Evolutionary conservation across 1,140 invertebrate genomes (phyloP).

Genomic region (Galleria mellonella): DNA sequence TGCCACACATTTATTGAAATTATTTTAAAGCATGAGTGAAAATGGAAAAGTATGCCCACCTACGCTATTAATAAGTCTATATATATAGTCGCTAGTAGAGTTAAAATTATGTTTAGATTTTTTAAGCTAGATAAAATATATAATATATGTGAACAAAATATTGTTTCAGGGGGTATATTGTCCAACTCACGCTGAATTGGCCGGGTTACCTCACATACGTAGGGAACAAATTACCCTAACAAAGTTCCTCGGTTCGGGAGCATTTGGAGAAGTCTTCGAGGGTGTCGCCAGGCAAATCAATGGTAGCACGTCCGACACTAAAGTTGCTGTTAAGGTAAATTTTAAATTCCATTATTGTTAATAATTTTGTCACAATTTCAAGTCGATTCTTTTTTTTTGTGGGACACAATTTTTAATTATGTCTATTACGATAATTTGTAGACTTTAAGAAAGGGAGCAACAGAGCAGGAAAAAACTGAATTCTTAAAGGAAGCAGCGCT

Average conservation of each 20-base stretch:
- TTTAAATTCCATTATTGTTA: neutral
- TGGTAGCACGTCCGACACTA: slow-evolving; percentile 73
- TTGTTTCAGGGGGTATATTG: slow-evolving; percentile 37
- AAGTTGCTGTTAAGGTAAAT: slow-evolving; percentile 89
- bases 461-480: slow-evolving; percentile 91
- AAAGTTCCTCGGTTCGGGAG: slow-evolving; percentile 94
- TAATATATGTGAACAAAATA: neutral
- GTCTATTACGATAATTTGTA: slow-evolving; percentile 58
- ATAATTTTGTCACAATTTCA: too few relatives aligned
- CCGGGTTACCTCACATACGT: slow-evolving; percentile 87
- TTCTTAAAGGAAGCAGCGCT: slow-evolving; percentile 97
- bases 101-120: too few relatives aligned
- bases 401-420: neutral
- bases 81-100: too few relatives aligned
- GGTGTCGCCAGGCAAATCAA: slow-evolving; percentile 83
- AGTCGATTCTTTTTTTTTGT: too few relatives aligned
- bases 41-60: too few relatives aligned
- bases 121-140: too few relatives aligned
- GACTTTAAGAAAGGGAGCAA: slow-evolving; percentile 95
- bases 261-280: slow-evolving; percentile 98
- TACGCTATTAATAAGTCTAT: too few relatives aligned
- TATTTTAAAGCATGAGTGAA: too few relatives aligned
- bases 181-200: slow-evolving; percentile 71
- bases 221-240: slow-evolving; percentile 87
- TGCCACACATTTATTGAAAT: too few relatives aligned